Conservation (phyloP, 2,113 vertebrate genomes). For the Hippopotamus amphibius region DNA sequence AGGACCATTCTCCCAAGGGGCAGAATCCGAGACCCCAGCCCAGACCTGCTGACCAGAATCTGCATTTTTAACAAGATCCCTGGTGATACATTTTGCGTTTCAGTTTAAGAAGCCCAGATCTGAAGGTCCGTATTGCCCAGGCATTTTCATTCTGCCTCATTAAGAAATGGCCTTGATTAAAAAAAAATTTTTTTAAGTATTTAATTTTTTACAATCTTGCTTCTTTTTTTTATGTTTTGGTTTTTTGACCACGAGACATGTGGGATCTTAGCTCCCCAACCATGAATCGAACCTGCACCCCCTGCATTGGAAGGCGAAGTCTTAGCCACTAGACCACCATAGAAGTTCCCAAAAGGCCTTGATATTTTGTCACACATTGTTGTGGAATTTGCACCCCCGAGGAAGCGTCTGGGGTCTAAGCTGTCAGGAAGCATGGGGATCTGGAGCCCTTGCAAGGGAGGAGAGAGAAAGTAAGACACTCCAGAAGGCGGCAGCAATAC, state of each 20-base stretch:
- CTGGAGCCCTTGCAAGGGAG: not conserved
- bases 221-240: too few relatives aligned
- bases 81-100: not conserved
- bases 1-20: not conserved
- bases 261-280: too few relatives aligned
- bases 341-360: too few relatives aligned
- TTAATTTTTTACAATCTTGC: too few relatives aligned
- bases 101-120: not conserved
- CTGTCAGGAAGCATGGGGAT: not conserved
- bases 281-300: too few relatives aligned
- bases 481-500: rapidly evolving
- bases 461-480: not conserved
- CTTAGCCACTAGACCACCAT: too few relatives aligned
- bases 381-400: not conserved
- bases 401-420: not conserved
- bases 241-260: too few relatives aligned
- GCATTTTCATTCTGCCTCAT: not conserved
- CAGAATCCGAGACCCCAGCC: not conserved
- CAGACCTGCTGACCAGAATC: not conserved
- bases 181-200: too few relatives aligned
- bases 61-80: not conserved
- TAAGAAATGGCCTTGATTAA: not conserved
- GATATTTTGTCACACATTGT: too few relatives aligned
- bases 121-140: not conserved
- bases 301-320: too few relatives aligned